phyloP scores from a whole-genome alignment of 2,888 invertebrate genomes.

The Omphaloscelis lunosa region DNA sequence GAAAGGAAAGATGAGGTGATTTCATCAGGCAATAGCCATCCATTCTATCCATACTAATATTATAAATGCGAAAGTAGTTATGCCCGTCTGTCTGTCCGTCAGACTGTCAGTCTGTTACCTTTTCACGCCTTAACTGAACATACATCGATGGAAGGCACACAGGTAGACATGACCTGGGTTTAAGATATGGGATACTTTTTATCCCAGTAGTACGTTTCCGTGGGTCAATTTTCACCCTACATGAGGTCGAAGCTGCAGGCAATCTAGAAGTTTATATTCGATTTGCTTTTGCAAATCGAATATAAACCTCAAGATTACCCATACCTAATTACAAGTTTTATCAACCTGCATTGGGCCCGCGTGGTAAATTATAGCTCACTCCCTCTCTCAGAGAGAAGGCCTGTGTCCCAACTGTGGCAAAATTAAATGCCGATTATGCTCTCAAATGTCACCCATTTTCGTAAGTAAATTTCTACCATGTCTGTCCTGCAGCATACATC shows the following conservation, averaged over 20 bases:
- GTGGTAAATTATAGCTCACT: background rate
- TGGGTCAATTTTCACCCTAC: background rate
- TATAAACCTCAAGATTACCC: background rate
- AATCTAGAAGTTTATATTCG: too few relatives aligned
- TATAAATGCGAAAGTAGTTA: too few relatives aligned
- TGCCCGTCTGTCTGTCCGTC: too few relatives aligned
- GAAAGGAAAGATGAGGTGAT: background rate
- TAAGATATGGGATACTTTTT: background rate
- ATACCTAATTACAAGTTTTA: background rate
- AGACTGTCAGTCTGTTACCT: background rate
- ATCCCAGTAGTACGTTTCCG: too few relatives aligned
- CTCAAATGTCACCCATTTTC: background rate
- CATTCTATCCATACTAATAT: background rate
- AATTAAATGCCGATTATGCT: too few relatives aligned
- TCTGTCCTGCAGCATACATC: background rate
- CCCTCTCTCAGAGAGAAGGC: background rate
- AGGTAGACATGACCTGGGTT: background rate
- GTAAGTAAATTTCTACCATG: background rate
- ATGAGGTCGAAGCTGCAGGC: too few relatives aligned
- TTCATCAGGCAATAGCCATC: background rate
- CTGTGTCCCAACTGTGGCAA: background rate
- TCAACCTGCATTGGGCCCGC: background rate
- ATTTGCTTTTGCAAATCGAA: too few relatives aligned
- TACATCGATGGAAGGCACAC: background rate
- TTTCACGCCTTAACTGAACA: background rate